phyloP scores from a whole-genome alignment of 2,888 invertebrate genomes.

The Plusia festucae region DNA sequence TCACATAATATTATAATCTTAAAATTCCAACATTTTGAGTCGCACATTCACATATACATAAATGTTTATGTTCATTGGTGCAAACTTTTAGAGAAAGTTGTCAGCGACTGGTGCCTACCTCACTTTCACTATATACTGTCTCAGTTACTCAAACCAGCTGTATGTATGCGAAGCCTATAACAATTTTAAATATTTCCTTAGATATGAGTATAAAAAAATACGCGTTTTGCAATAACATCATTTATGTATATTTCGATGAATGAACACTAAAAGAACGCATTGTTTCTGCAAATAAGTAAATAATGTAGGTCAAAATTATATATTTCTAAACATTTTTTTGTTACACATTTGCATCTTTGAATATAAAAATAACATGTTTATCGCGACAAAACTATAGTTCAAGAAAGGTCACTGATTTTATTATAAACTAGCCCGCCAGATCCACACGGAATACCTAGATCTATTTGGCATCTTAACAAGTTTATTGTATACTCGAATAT shows the following conservation, averaged over 20 bases:
- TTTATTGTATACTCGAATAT: background rate
- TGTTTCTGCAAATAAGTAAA: background rate
- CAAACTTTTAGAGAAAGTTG: slow-evolving; percentile 61
- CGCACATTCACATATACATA: slow-evolving; percentile 9
- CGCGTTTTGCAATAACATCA: background rate
- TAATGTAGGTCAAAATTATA: background rate
- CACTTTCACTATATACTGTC: slow-evolving; percentile 61
- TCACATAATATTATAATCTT: background rate
- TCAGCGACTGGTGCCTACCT: slow-evolving; percentile 53
- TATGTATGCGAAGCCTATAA: slow-evolving; percentile 26
- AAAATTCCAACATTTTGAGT: background rate
- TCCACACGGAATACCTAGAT: background rate
- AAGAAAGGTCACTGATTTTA: background rate
- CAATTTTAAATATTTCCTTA: slow-evolving; percentile 9
- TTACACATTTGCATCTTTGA: background rate
- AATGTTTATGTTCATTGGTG: slow-evolving; percentile 28
- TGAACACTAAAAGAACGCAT: background rate
- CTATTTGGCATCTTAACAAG: background rate
- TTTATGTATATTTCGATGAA: background rate
- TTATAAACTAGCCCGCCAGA: background rate
- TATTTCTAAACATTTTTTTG: background rate
- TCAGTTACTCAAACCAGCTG: slow-evolving; percentile 38
- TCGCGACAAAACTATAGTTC: background rate
- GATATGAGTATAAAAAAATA: background rate
- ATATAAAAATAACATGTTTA: background rate